phyloP scores from a whole-genome alignment of 2,113 vertebrate species.

The Sylvia atricapilla region DNA sequence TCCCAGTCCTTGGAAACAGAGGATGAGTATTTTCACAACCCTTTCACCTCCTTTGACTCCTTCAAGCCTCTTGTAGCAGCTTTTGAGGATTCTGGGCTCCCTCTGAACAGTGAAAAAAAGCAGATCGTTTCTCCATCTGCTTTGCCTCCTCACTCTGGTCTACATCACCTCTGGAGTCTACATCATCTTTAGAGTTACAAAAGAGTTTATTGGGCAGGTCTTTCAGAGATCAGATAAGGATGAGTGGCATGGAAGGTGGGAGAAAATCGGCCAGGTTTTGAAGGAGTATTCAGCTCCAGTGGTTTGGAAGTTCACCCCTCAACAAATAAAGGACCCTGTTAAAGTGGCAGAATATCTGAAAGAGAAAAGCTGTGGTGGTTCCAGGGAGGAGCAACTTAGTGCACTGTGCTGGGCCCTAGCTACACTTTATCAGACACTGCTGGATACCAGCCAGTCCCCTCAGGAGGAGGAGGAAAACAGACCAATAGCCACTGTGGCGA shows the following conservation, averaged over 20 bases:
- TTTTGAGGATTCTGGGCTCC: not conserved
- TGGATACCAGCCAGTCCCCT: not conserved
- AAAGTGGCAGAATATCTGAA: not conserved
- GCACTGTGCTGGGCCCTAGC: not conserved
- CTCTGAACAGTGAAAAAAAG: not conserved
- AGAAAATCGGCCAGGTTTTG: not conserved
- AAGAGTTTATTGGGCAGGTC: not conserved
- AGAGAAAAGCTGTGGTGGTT: not conserved
- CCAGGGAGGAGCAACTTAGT: not conserved
- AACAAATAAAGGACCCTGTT: not conserved
- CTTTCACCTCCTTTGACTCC: not conserved
- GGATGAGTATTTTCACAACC: not conserved
- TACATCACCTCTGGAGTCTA: not conserved
- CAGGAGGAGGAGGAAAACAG: not conserved
- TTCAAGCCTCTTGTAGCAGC: not conserved
- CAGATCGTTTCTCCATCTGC: not conserved
- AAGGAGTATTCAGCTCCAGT: not conserved
- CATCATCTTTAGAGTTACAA: not conserved
- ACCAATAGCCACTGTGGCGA: not conserved
- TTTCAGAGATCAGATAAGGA: not conserved
- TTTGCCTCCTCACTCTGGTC: not conserved
- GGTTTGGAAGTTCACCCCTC: not conserved
- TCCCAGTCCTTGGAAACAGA: not conserved
- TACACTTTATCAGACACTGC: not conserved
- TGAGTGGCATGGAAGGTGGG: not conserved